Evolutionary conservation across 2,888 invertebrate genomes (phyloP).

Genomic region (Drosophila demipolita): DNA sequence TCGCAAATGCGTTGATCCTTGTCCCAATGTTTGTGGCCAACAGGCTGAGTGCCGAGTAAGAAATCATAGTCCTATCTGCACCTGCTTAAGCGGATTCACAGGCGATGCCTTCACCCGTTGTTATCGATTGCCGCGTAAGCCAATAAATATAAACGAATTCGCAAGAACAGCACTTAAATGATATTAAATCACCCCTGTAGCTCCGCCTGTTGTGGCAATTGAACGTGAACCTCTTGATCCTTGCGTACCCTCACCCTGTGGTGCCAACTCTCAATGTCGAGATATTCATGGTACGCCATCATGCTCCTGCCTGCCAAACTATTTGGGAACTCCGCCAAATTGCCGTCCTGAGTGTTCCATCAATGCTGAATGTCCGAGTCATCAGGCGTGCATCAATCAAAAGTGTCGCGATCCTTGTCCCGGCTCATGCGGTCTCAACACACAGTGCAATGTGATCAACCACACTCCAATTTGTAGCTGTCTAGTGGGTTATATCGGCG

Average conservation of each 20-base stretch:
- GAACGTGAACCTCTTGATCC: conserved; percentile 86
- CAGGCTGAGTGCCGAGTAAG: conserved; percentile 90
- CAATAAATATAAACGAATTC: not conserved
- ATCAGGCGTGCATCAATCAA: conserved; percentile 90
- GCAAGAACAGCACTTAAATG: not conserved
- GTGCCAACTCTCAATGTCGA: conserved; percentile 90
- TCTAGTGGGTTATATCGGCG: conserved; percentile 87
- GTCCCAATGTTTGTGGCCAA: conserved; percentile 90
- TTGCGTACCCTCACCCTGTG: conserved; percentile 91
- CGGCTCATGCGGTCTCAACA: conserved; percentile 88
- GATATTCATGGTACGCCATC: conserved; percentile 86
- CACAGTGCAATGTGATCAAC: conserved; percentile 88
- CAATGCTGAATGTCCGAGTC: conserved; percentile 89
- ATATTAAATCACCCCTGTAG: conserved; percentile 34
- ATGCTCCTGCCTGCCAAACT: conserved; percentile 90
- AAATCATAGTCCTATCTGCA: conserved; percentile 91
- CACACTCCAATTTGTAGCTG: conserved; percentile 90
- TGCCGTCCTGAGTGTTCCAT: conserved; percentile 92
- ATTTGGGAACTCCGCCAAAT: conserved; percentile 90
- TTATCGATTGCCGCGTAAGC: conserved; percentile 85
- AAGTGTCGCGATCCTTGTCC: conserved; percentile 90
- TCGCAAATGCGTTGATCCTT: conserved; percentile 90
- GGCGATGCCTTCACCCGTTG: conserved; percentile 87
- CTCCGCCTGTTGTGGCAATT: conserved; percentile 69
- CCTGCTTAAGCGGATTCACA: conserved; percentile 88